These are phyloP conservation scores for Pollicipes pollicipes DNA, from an alignment of 1,140 invertebrate species.

Conservation along the genomic window DNA sequence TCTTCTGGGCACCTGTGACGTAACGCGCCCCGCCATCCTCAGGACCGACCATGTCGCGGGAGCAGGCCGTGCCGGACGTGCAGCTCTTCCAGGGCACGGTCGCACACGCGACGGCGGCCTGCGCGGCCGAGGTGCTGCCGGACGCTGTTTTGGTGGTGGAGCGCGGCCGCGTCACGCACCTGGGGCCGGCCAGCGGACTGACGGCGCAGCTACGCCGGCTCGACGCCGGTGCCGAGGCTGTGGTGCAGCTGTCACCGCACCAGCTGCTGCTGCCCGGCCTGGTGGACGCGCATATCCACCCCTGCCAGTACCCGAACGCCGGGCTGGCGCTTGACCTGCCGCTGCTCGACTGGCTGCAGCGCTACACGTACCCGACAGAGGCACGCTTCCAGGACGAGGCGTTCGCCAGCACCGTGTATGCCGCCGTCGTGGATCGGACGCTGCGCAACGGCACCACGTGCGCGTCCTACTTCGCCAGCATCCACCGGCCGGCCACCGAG, in stretches of 20 bases:
- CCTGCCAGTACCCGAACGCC: constrained; percentile 64
- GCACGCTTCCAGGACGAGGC: constrained; percentile 44
- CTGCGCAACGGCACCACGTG: constrained; percentile 10
- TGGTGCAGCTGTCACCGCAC: constrained; percentile 19
- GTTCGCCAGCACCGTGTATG: constrained; percentile 52
- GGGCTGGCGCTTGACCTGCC: constrained; percentile 59
- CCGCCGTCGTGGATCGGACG: constrained; percentile 53
- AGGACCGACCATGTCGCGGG: background rate
- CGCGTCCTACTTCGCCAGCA: constrained; percentile 68
- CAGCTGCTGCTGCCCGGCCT: constrained; percentile 72
- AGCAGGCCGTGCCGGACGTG: constrained; percentile 17
- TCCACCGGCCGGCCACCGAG: constrained; percentile 49
- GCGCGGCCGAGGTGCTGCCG: constrained; percentile 14
- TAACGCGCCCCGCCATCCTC: too few species aligned
- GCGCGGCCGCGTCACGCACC: constrained; percentile 12
- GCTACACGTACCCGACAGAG: constrained; percentile 74
- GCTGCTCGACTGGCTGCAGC: constrained; percentile 63
- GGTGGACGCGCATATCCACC: constrained; percentile 75
- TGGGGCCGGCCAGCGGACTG: background rate
- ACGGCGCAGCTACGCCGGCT: background rate
- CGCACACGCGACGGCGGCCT: constrained; percentile 16
- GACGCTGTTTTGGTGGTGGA: constrained; percentile 17
- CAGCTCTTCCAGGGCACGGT: constrained; percentile 19
- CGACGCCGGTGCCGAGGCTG: background rate
- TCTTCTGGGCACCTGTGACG: too few species aligned